These are phyloP conservation scores for Anagrus nilaparvatae DNA, from an alignment of 1,140 invertebrate genomes.

Conservation along the genomic window DNA sequence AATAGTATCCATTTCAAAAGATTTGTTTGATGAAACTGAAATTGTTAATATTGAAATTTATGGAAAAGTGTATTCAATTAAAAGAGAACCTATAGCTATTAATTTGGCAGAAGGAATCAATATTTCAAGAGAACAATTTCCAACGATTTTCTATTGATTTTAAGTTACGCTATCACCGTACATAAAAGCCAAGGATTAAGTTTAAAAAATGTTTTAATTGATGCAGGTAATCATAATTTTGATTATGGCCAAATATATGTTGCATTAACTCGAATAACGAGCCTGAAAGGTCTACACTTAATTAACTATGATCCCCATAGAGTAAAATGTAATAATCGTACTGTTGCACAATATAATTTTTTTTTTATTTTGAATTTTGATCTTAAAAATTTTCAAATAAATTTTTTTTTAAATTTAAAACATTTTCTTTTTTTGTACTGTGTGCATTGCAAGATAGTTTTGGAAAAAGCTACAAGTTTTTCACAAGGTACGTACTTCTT, in stretches of 20 bases:
- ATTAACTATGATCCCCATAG: slow-evolving; percentile 7
- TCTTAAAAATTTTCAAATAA: too few species aligned
- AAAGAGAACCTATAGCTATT: slow-evolving; percentile 13
- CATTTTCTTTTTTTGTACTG: too few species aligned
- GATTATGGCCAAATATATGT: slow-evolving; percentile 23
- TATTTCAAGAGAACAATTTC: slow-evolving; percentile 22
- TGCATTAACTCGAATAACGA: slow-evolving; percentile 6
- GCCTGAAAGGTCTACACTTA: slow-evolving; percentile 1
- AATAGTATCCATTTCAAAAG: slow-evolving; percentile 8
- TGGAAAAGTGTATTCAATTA: slow-evolving; percentile 10
- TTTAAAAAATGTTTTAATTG: slow-evolving; percentile 17
- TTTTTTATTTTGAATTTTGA: too few species aligned
- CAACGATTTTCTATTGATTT: slow-evolving; percentile 22
- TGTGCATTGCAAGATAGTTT: too few species aligned
- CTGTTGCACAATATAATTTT: slow-evolving; percentile 3
- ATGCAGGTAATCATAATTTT: slow-evolving; percentile 17
- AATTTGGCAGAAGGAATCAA: slow-evolving; percentile 10
- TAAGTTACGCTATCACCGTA: slow-evolving; percentile 17
- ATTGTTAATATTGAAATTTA: slow-evolving; percentile 1
- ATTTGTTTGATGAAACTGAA: background rate
- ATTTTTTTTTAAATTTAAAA: too few species aligned
- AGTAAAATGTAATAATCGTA: background rate
- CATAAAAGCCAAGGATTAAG: slow-evolving; percentile 24
- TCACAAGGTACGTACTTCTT: too few species aligned
- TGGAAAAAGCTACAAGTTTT: too few species aligned